Evolutionary conservation across 2,797 vertebrate genomes (phyloP).

Genomic region (Tapirus indicus): DNA sequence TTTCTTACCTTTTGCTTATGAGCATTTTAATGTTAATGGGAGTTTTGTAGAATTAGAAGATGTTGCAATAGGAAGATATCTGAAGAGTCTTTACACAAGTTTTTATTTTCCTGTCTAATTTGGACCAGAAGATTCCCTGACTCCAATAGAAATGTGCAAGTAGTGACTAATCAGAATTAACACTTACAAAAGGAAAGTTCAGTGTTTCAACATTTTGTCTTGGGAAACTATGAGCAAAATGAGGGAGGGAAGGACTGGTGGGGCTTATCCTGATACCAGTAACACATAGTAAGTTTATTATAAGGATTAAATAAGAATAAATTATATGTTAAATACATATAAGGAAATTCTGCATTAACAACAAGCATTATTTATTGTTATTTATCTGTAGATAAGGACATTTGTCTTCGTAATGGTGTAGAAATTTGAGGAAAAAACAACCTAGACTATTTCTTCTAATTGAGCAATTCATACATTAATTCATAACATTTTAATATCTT

Average conservation of each 20-base stretch:
- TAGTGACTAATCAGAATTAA: neutral
- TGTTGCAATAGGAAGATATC: neutral
- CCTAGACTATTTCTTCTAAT: neutral
- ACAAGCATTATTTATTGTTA: neutral
- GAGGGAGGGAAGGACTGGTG: accelerated
- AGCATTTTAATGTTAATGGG: neutral
- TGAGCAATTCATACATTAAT: neutral
- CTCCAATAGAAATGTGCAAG: neutral
- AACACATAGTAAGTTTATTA: neutral
- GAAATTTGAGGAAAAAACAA: neutral
- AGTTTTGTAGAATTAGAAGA: neutral
- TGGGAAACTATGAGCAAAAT: neutral
- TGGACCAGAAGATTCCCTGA: neutral
- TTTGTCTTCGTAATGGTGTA: neutral
- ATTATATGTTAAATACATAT: neutral
- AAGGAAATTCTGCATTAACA: neutral
- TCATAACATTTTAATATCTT: neutral
- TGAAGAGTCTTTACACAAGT: neutral
- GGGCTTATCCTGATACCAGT: neutral
- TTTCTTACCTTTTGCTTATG: neutral
- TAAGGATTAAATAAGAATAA: neutral
- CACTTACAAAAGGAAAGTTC: neutral
- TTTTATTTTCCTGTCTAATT: neutral
- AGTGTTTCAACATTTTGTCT: neutral
- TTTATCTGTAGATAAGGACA: neutral